Evolutionary conservation across 2,113 vertebrate species (phyloP), one percentile per base, ranked within the genome.

Genomic region (Xenopus borealis): DNA sequence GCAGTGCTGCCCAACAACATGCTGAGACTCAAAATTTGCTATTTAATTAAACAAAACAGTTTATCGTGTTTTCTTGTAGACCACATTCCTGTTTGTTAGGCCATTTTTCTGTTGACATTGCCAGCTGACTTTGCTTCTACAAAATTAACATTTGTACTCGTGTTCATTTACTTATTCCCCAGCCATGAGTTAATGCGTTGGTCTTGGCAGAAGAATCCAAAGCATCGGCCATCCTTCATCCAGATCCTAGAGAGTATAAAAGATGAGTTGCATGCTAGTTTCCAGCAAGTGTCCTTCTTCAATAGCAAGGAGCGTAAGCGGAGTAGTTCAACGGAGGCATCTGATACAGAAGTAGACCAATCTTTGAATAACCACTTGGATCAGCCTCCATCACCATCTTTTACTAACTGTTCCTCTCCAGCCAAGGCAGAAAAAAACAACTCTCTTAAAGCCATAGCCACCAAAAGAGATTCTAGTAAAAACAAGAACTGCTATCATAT

Each of bases 131-230:
- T 40, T 40, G 33, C 5, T 40, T 40, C 3, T 50, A 3, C 10
- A 10, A 6, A 12, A 9, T 10, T 1, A 6, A 6, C 8, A 40
- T 40, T 40, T 9, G 23, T 27, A 27, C 23, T 27, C 23, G 3
- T 27, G 3, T 27, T 27, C 23, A 40, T 62, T 30, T 30, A 13
- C 17, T 10, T 14, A 7, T 67, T 73, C 11, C 66, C 62, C 82
- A 92, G 92, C 30, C 87, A 88, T 0, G 84, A 90, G 53, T 81
- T 93, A 82, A 93, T 93, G 91, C 79, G 74, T 17, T 81, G 79
- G 79, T 93, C 91, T 82, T 93, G 91, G 91, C 89, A 88, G 77
- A 89, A 90, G 80, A 93, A 87, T 71, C 91, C 91, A 0, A 90
- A 88, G n/a, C 86, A 86, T 44, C 87, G 92, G 0, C 91, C 92